A percentile compares a stretch with the other conserved stretches of the same genome.
These are phyloP conservation scores for Lepidocyrtinus sp. DNA, from an alignment of 2,888 invertebrate genomes.

Conservation along the genomic window DNA sequence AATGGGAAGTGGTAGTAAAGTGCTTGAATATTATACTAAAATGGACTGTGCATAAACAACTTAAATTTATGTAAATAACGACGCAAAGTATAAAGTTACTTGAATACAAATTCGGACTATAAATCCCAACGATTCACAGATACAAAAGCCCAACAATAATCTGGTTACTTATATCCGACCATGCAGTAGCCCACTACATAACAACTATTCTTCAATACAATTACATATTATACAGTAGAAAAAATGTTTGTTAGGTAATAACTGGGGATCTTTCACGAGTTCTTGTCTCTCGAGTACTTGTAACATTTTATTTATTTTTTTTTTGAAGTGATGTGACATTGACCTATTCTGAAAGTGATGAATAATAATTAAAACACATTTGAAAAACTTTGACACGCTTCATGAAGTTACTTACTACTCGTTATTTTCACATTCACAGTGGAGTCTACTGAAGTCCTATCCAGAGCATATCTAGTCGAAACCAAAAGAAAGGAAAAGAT, in stretches of 20 bases:
- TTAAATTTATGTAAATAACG: too few species aligned
- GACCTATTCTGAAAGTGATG: background rate
- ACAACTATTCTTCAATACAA: background rate
- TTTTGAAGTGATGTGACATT: background rate
- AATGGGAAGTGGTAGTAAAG: too few species aligned
- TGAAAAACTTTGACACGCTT: background rate
- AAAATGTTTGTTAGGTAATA: background rate
- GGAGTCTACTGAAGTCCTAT: constrained; percentile 58
- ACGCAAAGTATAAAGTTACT: too few species aligned
- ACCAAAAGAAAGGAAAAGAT: constrained; percentile 62
- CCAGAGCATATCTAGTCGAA: constrained; percentile 59
- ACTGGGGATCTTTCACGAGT: background rate
- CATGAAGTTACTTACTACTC: background rate
- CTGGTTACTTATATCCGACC: too few species aligned
- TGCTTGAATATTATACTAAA: too few species aligned
- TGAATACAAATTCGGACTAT: too few species aligned
- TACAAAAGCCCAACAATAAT: background rate
- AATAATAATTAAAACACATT: background rate
- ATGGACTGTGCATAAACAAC: too few species aligned
- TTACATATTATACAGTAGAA: background rate
- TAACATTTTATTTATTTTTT: too few species aligned
- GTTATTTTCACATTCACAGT: constrained; percentile 60
- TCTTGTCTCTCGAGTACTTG: background rate
- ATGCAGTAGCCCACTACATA: background rate
- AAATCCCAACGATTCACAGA: too few species aligned